Evolutionary conservation across 2,888 invertebrate genomes (phyloP), one percentile per base, ranked within the genome.

Genomic region (Drosophila ochracea): DNA sequence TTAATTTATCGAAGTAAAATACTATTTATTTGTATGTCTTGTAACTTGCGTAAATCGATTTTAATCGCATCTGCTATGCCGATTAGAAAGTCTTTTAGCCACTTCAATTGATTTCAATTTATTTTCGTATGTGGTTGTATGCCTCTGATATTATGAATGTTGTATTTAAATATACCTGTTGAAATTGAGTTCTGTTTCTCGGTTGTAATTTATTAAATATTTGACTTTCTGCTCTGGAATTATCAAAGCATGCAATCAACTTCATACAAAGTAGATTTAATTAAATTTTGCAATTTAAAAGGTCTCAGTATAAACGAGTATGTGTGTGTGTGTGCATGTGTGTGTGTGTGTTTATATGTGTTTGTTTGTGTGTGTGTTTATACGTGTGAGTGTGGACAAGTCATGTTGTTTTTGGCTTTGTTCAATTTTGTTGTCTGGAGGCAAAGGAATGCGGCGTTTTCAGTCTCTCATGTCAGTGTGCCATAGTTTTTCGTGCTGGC

Each of bases 211-310:
- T 76, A 76, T 76, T 68, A 80, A 73, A 80, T 80, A 76, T 80
- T 73, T 69, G 53, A 33, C 53, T 62, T 43, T 47, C 25, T 43
- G 53, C 58, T 60, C 13, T 37, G 64, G 54, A 69, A 73, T 79
- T 73, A 79, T 79, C 79, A 79, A 81, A 77, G 82, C 82, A 65
- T 69, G 78, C 82, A 81, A 79, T 79, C 81, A 73, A 78, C 64
- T 47, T 66, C 39, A 52, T 64, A 54, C 58, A 52, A 58, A 73
- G 73, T 74, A 60, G 55, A 80, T 83, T 82, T 82, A 82, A 82
- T 82, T 82, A 82, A 83, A 82, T 78, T 83, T 68, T 73, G 58
- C 65, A 74, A 77, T 83, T 83, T 83, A 81, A 80, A 73, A 72
- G 53, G 62, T 60, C 58, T 55, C 33, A 47, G 13, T 49, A 55